A percentile compares a stretch with the other conserved stretches of the same genome.
Evolutionary conservation across 1,140 invertebrate genomes (phyloP).

Genomic region (Phymorhynchus buccinoides): DNA sequence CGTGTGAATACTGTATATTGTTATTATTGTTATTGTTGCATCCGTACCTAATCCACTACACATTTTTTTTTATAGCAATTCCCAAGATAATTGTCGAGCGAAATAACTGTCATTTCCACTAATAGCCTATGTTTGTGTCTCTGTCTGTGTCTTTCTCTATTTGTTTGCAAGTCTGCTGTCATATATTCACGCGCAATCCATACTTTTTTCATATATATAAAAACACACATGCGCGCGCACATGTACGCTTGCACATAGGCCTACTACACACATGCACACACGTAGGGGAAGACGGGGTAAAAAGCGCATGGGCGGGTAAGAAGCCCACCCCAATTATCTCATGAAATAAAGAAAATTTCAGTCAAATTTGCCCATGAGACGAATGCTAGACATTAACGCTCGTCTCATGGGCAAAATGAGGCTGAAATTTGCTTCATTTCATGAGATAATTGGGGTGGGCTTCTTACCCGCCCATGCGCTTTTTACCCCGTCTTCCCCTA

Average conservation of each 20-base stretch:
- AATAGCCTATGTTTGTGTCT: slow-evolving; percentile 34
- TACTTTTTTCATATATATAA: background rate
- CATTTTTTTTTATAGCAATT: too few species aligned
- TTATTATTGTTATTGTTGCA: background rate
- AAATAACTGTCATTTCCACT: background rate
- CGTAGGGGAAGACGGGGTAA: too few species aligned
- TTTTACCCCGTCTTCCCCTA: too few species aligned
- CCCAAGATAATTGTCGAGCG: too few species aligned
- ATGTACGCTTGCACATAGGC: background rate
- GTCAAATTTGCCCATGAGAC: background rate
- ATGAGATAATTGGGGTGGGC: background rate
- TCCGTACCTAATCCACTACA: background rate
- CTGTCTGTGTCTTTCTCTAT: slow-evolving; percentile 36
- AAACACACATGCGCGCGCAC: too few species aligned
- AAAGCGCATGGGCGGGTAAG: too few species aligned
- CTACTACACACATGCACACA: background rate
- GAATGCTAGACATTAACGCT: background rate
- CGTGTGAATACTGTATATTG: too few species aligned
- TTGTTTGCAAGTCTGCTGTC: background rate
- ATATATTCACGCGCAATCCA: background rate
- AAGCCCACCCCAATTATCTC: too few species aligned
- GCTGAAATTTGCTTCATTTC: background rate
- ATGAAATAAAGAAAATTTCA: background rate
- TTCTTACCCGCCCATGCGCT: too few species aligned
- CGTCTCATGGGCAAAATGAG: background rate